Percentiles rank a stretch among this genome's conserved stretches.
These are phyloP conservation scores for Antrozous pallidus DNA, from an alignment of 2,797 vertebrate genomes.

Conservation along the genomic window DNA sequence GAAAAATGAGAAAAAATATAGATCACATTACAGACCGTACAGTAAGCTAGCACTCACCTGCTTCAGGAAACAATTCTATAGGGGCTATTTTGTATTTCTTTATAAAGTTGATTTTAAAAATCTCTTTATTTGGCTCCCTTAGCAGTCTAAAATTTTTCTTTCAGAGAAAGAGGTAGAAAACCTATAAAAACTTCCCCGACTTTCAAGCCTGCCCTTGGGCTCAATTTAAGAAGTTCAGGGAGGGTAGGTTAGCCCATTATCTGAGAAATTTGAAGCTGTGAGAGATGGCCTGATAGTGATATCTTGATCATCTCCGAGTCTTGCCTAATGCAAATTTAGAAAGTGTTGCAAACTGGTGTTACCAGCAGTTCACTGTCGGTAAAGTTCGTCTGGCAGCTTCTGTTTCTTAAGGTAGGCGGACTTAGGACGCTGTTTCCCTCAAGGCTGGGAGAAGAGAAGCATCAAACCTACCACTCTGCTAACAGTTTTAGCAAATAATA, in stretches of 20 bases:
- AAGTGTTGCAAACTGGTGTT: background rate
- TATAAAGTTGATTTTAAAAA: background rate
- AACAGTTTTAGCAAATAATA: background rate
- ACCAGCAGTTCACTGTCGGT: background rate
- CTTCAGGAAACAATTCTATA: background rate
- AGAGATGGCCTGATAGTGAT: background rate
- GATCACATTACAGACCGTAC: background rate
- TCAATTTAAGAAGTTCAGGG: background rate
- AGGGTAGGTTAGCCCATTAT: background rate
- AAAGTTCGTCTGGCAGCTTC: background rate
- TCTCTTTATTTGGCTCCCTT: background rate
- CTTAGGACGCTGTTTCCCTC: background rate
- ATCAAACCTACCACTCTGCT: background rate
- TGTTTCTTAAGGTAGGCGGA: background rate
- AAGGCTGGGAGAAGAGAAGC: background rate
- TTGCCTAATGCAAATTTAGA: background rate
- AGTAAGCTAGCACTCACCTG: background rate
- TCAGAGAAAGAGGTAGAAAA: background rate
- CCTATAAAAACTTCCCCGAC: background rate
- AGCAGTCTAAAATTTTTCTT: slow-evolving; percentile 17
- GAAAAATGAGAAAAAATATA: background rate
- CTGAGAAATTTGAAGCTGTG: background rate
- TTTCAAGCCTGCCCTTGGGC: background rate
- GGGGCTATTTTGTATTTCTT: background rate
- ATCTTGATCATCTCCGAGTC: background rate